Evolutionary conservation across 2,113 vertebrate genomes (phyloP), one percentile per base, ranked within the genome.

Genomic region (Protobothrops flavoviridis): DNA sequence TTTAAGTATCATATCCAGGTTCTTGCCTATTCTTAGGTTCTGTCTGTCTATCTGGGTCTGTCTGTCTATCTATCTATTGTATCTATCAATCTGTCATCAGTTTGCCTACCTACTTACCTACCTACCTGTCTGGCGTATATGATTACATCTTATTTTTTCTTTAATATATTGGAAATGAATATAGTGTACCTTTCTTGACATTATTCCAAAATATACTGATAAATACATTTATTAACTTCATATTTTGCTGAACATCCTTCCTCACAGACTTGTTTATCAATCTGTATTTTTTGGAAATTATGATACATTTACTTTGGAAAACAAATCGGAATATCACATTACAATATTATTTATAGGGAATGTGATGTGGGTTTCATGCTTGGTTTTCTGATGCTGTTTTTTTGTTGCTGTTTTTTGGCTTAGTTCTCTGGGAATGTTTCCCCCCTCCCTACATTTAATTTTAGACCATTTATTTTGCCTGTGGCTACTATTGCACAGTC

Each of bases 381-480:
- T 93, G 24, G 85, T 4, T 96, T 94, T 95, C 94, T 96, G 95
- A 0, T 87, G 88, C 33, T 85, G 20, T 91, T 93, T 57, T 87
- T 26, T 45, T 69, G 11, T 53, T 53, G 45, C 5, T 45, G 5
- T 61, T 74, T 74, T 74, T 74, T 74, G 12, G 1, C 29, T 74
- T 74, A 39, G 69, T 39, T 85, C 93, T 94, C 89, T 90, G 89
- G 91, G 61, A 95, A 94, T 91, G 92, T 94, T 91, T 95, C 4
- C 45, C 45, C 45, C 5, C 95, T 21, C 64, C 45, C 89, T 50
- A 24, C 94, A 0, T 0, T 89, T 94, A 96, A 94, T 96, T 96
- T 95, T 95, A 95, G 95, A 92, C 61, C 94, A 88, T 92, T 59
- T 93, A 91, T 95, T 87, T 87, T 23, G 93, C 94, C 93, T 94